Evolutionary conservation across 2,113 vertebrate genomes (phyloP).

Genomic region (Hystrix cristata): DNA sequence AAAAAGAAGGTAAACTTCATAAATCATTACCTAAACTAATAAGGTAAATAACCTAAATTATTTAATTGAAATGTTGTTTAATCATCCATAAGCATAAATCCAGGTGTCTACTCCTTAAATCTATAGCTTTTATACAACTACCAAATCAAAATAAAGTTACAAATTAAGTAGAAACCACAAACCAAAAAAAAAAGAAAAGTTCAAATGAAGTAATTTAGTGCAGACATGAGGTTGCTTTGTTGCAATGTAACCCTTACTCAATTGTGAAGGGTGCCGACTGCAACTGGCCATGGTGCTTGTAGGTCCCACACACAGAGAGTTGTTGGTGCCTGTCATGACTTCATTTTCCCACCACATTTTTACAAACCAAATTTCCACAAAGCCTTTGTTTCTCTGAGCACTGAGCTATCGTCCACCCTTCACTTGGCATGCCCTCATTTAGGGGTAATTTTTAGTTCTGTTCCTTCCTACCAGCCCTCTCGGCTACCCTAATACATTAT

Average conservation of each 20-base stretch:
- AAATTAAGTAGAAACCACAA: conserved; percentile 28
- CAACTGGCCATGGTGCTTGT: neutral
- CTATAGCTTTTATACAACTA: neutral
- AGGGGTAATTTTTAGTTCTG: neutral
- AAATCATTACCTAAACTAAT: neutral
- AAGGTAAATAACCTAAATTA: conserved; percentile 40
- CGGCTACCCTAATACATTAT: neutral
- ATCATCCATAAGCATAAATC: neutral
- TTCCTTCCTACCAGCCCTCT: neutral
- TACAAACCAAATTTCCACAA: neutral
- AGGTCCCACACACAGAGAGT: neutral
- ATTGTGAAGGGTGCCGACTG: neutral
- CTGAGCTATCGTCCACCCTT: neutral
- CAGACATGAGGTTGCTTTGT: neutral
- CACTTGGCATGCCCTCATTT: neutral
- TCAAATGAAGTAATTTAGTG: conserved; percentile 37
- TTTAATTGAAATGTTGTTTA: conserved; percentile 44
- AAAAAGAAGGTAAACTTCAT: neutral
- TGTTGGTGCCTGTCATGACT: neutral
- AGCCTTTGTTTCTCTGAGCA: neutral
- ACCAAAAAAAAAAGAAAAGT: neutral
- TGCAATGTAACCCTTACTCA: neutral
- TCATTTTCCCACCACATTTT: neutral
- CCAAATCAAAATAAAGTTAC: conserved; percentile 56
- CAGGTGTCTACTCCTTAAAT: neutral